Evolutionary conservation across 2,888 invertebrate species (phyloP), one percentile per base, ranked within the genome.

Genomic region (Cantharis flavilabris): DNA sequence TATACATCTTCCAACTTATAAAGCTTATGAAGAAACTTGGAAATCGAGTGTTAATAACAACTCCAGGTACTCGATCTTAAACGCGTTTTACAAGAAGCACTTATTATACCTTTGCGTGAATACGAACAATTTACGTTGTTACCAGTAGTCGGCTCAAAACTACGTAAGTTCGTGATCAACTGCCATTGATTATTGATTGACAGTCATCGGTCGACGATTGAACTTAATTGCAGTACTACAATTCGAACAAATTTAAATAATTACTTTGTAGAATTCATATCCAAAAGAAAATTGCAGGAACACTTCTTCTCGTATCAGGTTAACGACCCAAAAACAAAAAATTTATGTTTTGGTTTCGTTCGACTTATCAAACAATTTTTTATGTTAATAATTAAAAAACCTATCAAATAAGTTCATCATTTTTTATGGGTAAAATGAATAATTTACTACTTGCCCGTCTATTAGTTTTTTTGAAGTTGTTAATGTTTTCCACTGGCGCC

Each of bases 81-180:
- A 77, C 70, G 71, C 70, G 73, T 71, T 71, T 30, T 69, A 74
- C 77, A 77, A 67, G 71, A 49, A 71, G 20, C 64, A 69, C 67
- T 72, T 69, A 72, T 72, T 71, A 73, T 73, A 30, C 67, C 28
- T 63, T 77, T 74, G 77, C 77, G 77, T 77, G 77, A 77, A 77
- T 71, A 71, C n/a, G 71, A 71, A 74, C 74, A 74, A 77, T 77
- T 77, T 67, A 77, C 63, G 63, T 71, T 69, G 71, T 30, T 74
- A 71, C 73, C 26, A 77, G 77, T 70, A 77, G 77, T 77, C 71
- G 71, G 62, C 71, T 62, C 62, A 62, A 33, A 70, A 69, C 28
- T 70, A 14, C 62, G 28, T 62, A 69, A 63, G 71, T 77, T 73
- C 77, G 77, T 77, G 77, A 77, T 73, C 73, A 73, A 63, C 70